Percentiles rank a stretch among this genome's conserved stretches.
These are phyloP conservation scores for Rhea pennata DNA, from an alignment of 2,113 vertebrate species.

Conservation along the genomic window DNA sequence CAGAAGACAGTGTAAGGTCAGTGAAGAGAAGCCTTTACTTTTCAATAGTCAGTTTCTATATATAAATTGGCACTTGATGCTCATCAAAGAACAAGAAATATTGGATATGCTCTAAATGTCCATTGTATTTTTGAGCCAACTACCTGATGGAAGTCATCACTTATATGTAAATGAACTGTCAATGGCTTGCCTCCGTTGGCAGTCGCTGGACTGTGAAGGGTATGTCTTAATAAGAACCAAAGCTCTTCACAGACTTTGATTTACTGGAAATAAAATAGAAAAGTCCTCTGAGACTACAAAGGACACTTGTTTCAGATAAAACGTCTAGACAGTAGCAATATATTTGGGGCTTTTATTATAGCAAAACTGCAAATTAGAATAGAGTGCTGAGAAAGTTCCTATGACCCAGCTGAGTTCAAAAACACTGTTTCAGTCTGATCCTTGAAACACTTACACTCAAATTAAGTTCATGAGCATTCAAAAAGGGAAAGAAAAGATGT, in stretches of 20 bases:
- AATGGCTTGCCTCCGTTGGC: constrained; percentile 82
- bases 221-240: constrained; percentile 89
- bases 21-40: constrained; percentile 66
- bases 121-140: constrained; percentile 85
- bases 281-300: constrained; percentile 88
- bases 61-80: constrained; percentile 79
- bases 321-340: constrained; percentile 88
- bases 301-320: constrained; percentile 90
- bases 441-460: constrained; percentile 65
- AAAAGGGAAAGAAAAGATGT: constrained; percentile 40
- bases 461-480: constrained; percentile 71
- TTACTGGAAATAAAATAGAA: constrained; percentile 96
- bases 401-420: constrained; percentile 80
- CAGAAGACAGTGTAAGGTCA: constrained; percentile 73
- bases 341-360: constrained; percentile 87
- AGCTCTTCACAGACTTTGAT: constrained; percentile 90
- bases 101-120: constrained; percentile 85
- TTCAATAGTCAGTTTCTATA: constrained; percentile 66
- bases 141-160: constrained; percentile 94
- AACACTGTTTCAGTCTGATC: constrained; percentile 70
- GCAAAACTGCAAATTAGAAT: constrained; percentile 86
- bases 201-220: constrained; percentile 91
- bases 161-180: constrained; percentile 94
- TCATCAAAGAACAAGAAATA: constrained; percentile 83
- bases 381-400: constrained; percentile 79